Conservation (phyloP, 2,113 vertebrate genomes). For the Oxygymnocypris stewartii region DNA sequence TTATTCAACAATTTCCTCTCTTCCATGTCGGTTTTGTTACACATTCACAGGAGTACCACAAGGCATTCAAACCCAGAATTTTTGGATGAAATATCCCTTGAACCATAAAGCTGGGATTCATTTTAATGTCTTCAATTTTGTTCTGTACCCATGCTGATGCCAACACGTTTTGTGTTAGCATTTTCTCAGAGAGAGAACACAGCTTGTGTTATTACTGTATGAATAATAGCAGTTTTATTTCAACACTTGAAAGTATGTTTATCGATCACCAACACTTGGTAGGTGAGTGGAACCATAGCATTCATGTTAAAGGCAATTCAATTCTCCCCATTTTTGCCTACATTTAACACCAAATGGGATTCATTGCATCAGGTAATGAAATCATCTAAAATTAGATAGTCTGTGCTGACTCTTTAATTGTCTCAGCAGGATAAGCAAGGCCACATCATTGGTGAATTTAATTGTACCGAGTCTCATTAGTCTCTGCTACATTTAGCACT, state of each 20-base stretch:
- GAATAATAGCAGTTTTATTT: conserved; percentile 3
- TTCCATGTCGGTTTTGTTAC: too few species aligned
- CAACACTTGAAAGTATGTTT: neutral
- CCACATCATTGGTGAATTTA: conserved; percentile 20
- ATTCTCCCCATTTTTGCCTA: neutral
- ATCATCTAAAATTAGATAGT: conserved; percentile 12
- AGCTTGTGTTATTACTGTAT: neutral
- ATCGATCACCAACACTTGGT: neutral
- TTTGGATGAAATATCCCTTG: too few species aligned
- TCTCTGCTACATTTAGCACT: conserved; percentile 27
- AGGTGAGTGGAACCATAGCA: neutral
- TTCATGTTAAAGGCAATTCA: neutral
- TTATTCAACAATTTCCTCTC: too few species aligned
- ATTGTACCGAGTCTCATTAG: conserved; percentile 32
- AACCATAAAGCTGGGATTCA: neutral
- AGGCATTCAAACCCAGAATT: too few species aligned
- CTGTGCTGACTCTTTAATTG: conserved; percentile 25
- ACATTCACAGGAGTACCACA: too few species aligned
- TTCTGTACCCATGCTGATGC: neutral
- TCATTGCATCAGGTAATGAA: conserved; percentile 23
- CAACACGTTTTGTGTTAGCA: neutral
- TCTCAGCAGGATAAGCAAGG: conserved; percentile 28
- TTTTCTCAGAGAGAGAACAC: neutral
- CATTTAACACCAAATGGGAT: conserved; percentile 22
- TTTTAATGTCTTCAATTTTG: neutral